Percentiles rank a stretch among this genome's conserved stretches.
These are phyloP conservation scores for Chondrosia reniformis DNA, from an alignment of 37 sponge, comb jelly and placozoan species.

Conservation along the genomic window DNA sequence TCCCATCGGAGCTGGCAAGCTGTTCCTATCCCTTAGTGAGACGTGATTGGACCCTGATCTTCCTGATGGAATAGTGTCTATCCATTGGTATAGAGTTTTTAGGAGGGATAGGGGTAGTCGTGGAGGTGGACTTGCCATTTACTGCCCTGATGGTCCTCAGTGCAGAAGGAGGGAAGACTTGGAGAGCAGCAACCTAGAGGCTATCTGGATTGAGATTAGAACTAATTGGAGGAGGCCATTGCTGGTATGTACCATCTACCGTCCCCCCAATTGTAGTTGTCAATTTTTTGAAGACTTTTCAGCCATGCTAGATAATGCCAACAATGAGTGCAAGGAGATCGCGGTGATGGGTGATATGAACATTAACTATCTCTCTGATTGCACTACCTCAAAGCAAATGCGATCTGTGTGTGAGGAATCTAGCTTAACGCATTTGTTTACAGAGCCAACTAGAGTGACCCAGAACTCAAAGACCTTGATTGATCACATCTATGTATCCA, in stretches of 20 bases:
- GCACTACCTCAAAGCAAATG: not conserved
- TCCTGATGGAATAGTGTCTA: not conserved
- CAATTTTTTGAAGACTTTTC: not conserved
- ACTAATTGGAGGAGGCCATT: not conserved
- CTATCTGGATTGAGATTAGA: not conserved
- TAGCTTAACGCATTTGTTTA: not conserved
- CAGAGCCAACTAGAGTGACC: constrained; percentile 1
- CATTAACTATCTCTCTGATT: not conserved
- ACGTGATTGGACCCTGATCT: constrained; percentile 22
- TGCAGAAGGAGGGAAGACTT: not conserved
- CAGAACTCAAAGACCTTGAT: not conserved
- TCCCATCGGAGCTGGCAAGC: not conserved
- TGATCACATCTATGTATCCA: not conserved
- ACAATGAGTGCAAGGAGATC: not conserved
- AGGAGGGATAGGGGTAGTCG: not conserved
- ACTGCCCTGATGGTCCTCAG: not conserved
- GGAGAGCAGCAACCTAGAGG: not conserved
- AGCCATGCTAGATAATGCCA: not conserved
- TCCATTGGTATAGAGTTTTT: not conserved
- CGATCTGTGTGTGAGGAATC: not conserved
- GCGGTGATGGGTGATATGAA: constrained; percentile 6
- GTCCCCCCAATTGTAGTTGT: not conserved
- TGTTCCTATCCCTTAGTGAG: constrained; percentile 7
- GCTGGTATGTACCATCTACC: not conserved
- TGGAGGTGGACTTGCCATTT: not conserved